These are phyloP conservation scores for Diplodus puntazzo DNA, from an alignment of 2,797 vertebrate species.

Conservation along the genomic window DNA sequence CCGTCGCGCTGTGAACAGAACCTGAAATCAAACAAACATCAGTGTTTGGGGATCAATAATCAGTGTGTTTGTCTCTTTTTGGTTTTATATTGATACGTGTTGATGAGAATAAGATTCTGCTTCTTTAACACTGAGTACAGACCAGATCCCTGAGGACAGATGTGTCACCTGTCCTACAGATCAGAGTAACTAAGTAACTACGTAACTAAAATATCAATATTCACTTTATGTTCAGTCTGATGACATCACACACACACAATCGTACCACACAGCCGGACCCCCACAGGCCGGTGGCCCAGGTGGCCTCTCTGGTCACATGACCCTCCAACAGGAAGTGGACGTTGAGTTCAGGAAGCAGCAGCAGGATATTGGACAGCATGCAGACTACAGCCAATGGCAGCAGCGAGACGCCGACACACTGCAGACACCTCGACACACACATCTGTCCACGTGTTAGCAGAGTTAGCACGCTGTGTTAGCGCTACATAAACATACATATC, in stretches of 20 bases:
- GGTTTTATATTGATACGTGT: background rate
- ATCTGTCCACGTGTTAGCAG: conserved; percentile 59
- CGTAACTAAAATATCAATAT: no score
- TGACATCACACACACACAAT: background rate
- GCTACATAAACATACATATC: background rate
- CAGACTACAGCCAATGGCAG: conserved; percentile 77
- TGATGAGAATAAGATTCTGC: background rate
- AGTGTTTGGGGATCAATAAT: background rate
- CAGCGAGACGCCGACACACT: conserved; percentile 72
- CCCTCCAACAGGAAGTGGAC: conserved; percentile 78
- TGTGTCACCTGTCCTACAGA: no score
- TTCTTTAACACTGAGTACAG: no score
- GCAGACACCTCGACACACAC: conserved; percentile 78
- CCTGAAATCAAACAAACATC: conserved; percentile 63
- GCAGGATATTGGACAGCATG: conserved; percentile 80
- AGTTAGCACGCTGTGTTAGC: no score
- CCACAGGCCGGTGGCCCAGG: conserved; percentile 84
- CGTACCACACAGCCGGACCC: conserved; percentile 78
- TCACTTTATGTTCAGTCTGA: no score
- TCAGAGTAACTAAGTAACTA: no score
- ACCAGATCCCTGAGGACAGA: no score
- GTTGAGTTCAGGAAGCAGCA: conserved; percentile 81
- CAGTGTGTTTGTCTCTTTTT: no score
- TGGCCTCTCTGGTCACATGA: conserved; percentile 84
- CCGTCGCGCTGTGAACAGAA: conserved; percentile 71